phyloP scores from a whole-genome alignment of 2,113 vertebrate species.

The Ivindomyrus marchei region DNA sequence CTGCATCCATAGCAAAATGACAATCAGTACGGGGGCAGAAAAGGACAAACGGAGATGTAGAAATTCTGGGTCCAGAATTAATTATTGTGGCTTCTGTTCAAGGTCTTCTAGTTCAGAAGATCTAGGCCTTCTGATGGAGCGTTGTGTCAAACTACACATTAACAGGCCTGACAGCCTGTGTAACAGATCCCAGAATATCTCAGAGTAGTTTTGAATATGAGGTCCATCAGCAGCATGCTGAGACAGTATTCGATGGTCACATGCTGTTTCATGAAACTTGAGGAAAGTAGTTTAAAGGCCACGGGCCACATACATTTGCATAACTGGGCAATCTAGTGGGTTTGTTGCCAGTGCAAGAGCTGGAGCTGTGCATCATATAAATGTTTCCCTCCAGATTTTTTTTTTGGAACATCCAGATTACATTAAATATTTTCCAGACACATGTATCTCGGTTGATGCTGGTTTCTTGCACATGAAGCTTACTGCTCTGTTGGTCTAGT shows the following conservation, averaged over 20 bases:
- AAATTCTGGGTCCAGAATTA: neutral
- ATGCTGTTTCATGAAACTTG: neutral
- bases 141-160: neutral
- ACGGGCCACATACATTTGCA: neutral
- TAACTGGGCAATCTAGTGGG: neutral
- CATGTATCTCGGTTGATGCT: neutral
- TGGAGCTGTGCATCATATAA: neutral
- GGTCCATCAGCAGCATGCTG: neutral
- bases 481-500: neutral
- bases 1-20: neutral
- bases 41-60: neutral
- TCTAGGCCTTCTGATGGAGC: neutral
- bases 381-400: neutral
- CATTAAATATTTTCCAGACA: neutral
- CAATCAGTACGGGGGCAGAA: neutral
- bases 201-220: neutral
- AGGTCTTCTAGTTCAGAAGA: neutral
- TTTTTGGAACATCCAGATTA: neutral
- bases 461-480: no score
- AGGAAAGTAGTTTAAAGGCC: neutral
- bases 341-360: neutral
- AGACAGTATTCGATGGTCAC: neutral
- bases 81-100: neutral
- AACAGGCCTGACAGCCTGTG: neutral
- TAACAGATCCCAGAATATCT: neutral